Conservation (phyloP, 2,797 vertebrate species). For the Coilia nasus region DNA sequence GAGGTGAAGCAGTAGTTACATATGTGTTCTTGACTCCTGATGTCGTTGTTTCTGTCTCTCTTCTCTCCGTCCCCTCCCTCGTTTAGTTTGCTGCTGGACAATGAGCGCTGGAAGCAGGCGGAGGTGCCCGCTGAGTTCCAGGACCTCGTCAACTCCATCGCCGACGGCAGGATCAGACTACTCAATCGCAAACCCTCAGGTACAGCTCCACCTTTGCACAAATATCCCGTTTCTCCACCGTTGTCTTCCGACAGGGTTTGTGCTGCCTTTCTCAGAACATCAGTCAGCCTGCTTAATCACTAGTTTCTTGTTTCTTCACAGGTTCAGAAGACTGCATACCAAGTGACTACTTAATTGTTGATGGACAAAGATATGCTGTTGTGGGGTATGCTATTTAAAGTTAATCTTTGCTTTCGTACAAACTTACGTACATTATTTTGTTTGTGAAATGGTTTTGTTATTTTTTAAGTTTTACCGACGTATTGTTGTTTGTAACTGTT, state of each 20-base stretch:
- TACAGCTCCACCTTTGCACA: constrained; percentile 47
- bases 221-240: too few species aligned
- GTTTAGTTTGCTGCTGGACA: constrained; percentile 91
- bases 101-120: constrained; percentile 97
- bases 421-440: constrained; percentile 1
- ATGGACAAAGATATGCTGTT: constrained; percentile 91
- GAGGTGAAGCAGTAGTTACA: background rate
- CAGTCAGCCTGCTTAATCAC: background rate
- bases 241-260: background rate
- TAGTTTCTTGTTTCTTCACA: constrained; percentile 37
- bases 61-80: background rate
- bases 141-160: constrained; percentile 90
- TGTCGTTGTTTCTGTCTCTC: background rate
- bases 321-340: constrained; percentile 87
- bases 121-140: constrained; percentile 97
- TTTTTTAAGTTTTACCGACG: too few species aligned
- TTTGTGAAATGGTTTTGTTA: background rate
- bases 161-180: constrained; percentile 88
- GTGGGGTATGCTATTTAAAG: constrained; percentile 84
- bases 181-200: constrained; percentile 86
- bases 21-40: background rate
- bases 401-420: background rate
- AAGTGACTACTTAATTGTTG: constrained; percentile 85
- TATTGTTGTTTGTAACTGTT: too few species aligned
- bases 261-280: background rate